Base-by-base conservation (phyloP, 2,888 invertebrate genomes). In the Mimumesa dahlbomi region DNA sequence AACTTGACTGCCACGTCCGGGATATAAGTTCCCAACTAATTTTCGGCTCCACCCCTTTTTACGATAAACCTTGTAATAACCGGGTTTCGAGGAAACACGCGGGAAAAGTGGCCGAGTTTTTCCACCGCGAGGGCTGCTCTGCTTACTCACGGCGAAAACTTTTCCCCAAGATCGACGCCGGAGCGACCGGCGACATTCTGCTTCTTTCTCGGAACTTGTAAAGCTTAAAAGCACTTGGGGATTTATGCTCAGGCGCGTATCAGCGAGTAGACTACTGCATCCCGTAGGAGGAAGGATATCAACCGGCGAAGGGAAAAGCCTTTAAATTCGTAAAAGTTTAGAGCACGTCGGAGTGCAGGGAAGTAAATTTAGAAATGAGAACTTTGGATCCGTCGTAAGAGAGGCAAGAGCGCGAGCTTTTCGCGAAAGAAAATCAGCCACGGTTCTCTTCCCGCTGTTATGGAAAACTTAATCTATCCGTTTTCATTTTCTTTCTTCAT, bases 211-310 rank as follows among this genome's bases (percentile, higher is more conserved):
- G 64, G 67, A 78, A 78, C 78, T 81, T 80, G 78, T 80, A 80
- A 81, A 80, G 80, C 80, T 80, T 78, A 72, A 80, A 81, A 81
- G 76, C 78, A 80, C 80, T 78, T 74, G 67, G 71, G 69, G 69
- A 78, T 81, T 80, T 81, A 78, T 81, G 67, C 74, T 68, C 52
- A 45, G 25, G 34, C 67, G 73, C 56, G 62, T 79, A 77, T 75
- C 78, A 59, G 83, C 81, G 52, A 36, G 57, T 53, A 38, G 52
- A 61, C 54, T n/a, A n/a, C n/a, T 59, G 63, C 66, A 65, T 63
- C 64, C 43, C 48, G 21, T 14, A n/a, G n/a, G 34, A 29, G 45
- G 31, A 59, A 45, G 65, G 40, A 36, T 72, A 74, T 68, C 68
- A 77, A 72, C 29, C 48, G 54, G 34, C 56, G 38, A 63, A 56